phyloP scores from a whole-genome alignment of 1,140 invertebrate species.

The Trachymyrmex cornetzi region DNA sequence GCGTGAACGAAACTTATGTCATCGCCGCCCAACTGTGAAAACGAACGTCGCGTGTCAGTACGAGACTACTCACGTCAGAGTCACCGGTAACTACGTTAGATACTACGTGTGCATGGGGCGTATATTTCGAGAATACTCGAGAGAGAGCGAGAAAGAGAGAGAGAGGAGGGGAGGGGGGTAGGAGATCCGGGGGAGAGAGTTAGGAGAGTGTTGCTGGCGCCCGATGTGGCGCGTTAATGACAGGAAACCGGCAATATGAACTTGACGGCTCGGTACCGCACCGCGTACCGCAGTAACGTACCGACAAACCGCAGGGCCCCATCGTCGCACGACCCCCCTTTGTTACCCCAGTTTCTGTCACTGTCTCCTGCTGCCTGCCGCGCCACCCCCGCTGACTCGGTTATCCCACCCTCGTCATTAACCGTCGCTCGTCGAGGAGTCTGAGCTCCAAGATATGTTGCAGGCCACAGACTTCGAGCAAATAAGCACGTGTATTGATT shows the following conservation, averaged over 20 bases:
- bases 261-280: slow-evolving; percentile 85
- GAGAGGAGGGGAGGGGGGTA: not conserved
- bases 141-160: slow-evolving; percentile 11
- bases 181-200: not conserved
- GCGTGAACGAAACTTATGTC: slow-evolving; percentile 10
- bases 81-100: slow-evolving; percentile 56
- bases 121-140: slow-evolving; percentile 51
- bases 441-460: slow-evolving; percentile 26
- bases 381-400: slow-evolving; percentile 38
- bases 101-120: slow-evolving; percentile 53
- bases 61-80: slow-evolving; percentile 55
- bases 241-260: slow-evolving; percentile 87
- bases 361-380: slow-evolving; percentile 37
- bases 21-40: slow-evolving; percentile 26
- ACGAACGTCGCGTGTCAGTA: slow-evolving; percentile 54
- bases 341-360: slow-evolving; percentile 50
- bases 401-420: slow-evolving; percentile 47
- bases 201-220: slow-evolving; percentile 56
- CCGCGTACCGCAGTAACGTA: slow-evolving; percentile 79
- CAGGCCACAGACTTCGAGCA: not conserved
- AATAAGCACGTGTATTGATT: slow-evolving; percentile 30
- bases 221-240: slow-evolving; percentile 85
- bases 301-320: slow-evolving; percentile 79
- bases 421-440: slow-evolving; percentile 35
- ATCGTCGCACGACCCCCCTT: slow-evolving; percentile 44